Evolutionary conservation across 1,140 invertebrate genomes (phyloP).

Genomic region (Harpegnathos saltator): DNA sequence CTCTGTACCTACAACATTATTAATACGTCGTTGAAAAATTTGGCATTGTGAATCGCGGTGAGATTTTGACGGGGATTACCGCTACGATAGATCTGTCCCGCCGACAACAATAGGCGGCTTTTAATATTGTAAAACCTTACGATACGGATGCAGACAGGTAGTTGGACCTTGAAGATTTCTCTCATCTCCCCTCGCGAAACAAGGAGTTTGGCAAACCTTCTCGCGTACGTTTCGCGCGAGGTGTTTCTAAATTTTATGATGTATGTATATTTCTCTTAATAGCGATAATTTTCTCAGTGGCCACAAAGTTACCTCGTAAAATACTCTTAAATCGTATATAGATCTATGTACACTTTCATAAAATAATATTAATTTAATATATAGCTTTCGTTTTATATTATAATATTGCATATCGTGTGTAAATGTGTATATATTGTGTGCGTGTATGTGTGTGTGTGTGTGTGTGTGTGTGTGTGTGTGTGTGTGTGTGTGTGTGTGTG

Average conservation of each 20-base stretch:
- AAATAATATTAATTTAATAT: constrained; percentile 83
- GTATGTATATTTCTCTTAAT: constrained; percentile 58
- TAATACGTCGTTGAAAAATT: constrained; percentile 56
- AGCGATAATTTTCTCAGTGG: constrained; percentile 68
- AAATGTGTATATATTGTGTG: background rate
- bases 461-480: constrained; percentile 13
- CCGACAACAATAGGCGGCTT: constrained; percentile 26
- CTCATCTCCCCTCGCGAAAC: background rate
- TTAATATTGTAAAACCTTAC: constrained; percentile 58
- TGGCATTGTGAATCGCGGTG: constrained; percentile 45
- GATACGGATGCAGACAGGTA: constrained; percentile 60
- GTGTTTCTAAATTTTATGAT: constrained; percentile 50
- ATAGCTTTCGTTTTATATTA: constrained; percentile 74
- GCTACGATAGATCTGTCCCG: background rate
- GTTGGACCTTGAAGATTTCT: constrained; percentile 64
- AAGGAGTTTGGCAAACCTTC: constrained; percentile 12
- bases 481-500: constrained; percentile 10
- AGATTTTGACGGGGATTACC: constrained; percentile 52
- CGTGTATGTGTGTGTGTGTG: no score
- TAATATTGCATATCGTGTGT: constrained; percentile 69
- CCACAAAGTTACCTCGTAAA: constrained; percentile 78
- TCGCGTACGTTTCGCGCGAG: background rate
- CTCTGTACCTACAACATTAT: constrained; percentile 32
- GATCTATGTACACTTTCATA: constrained; percentile 82
- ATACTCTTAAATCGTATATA: constrained; percentile 76